Evolutionary conservation across 2,113 vertebrate genomes (phyloP).

Genomic region (Bufo bufo): DNA sequence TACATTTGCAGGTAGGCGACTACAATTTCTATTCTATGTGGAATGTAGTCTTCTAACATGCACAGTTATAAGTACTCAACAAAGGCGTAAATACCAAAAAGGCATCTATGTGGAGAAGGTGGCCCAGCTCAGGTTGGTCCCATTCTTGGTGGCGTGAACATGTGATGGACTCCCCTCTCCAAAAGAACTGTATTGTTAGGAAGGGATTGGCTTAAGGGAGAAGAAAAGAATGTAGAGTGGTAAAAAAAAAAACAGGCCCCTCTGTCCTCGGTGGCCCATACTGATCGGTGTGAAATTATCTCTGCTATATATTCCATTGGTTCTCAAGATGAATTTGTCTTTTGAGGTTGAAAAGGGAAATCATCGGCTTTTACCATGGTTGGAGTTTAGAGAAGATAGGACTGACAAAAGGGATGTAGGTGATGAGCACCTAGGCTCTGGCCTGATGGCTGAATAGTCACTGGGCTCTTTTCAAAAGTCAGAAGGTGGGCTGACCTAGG

Average conservation of each 20-base stretch:
- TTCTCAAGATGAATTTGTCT: neutral
- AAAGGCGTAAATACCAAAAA: no score
- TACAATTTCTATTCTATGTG: neutral
- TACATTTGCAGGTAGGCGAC: conserved; percentile 85
- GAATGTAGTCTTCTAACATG: no score
- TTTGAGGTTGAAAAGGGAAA: neutral
- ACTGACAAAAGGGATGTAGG: neutral
- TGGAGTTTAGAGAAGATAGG: neutral
- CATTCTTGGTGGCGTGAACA: no score
- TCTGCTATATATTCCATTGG: neutral
- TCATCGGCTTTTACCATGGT: neutral
- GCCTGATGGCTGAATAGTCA: no score
- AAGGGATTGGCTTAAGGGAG: neutral
- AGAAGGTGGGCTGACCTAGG: no score
- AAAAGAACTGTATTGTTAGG: neutral
- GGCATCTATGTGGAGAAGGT: neutral
- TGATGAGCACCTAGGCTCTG: no score
- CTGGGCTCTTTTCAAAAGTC: no score
- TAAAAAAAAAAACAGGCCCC: neutral
- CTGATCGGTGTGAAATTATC: neutral
- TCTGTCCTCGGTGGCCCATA: neutral
- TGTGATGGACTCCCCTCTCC: neutral
- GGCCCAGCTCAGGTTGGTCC: neutral
- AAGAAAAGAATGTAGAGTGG: neutral
- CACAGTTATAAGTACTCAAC: no score